A percentile compares a stretch with the other conserved stretches of the same genome.
phyloP scores from a whole-genome alignment of 2,888 invertebrate genomes.

The Aricia artaxerxes region DNA sequence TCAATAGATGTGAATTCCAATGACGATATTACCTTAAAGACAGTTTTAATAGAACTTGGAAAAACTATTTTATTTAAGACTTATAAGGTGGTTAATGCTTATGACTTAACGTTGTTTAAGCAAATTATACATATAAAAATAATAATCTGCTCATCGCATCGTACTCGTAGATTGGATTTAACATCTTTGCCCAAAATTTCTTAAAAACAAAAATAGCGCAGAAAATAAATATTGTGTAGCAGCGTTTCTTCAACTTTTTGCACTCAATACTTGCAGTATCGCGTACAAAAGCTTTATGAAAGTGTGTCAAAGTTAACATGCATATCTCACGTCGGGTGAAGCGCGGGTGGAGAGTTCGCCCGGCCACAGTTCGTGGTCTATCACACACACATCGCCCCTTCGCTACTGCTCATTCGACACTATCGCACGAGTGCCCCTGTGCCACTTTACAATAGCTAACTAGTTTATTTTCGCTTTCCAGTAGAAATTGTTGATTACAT shows the following conservation, averaged over 20 bases:
- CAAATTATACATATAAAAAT: no score
- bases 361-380: constrained; percentile 55
- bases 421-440: constrained; percentile 39
- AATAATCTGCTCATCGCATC: no score
- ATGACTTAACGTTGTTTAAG: no score
- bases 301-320: constrained; percentile 51
- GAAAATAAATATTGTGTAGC: no score
- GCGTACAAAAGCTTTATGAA: constrained; percentile 21
- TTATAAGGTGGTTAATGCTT: no score
- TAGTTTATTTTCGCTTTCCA: constrained; percentile 26
- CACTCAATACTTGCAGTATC: constrained; percentile 12
- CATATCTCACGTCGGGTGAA: constrained; percentile 60
- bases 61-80: no score
- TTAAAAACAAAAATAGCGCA: no score
- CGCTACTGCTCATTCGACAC: constrained; percentile 38
- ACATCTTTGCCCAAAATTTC: no score
- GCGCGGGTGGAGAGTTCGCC: constrained; percentile 42
- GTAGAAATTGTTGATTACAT: not conserved
- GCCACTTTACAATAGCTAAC: constrained; percentile 37
- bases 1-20: not conserved
- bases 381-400: constrained; percentile 48
- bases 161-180: no score
- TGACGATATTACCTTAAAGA: not conserved
- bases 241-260: not conserved
- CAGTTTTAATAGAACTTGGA: no score